These are phyloP conservation scores for Ophthalmotilapia sp. DNA, from an alignment of 2,113 vertebrate genomes.

Conservation along the genomic window DNA sequence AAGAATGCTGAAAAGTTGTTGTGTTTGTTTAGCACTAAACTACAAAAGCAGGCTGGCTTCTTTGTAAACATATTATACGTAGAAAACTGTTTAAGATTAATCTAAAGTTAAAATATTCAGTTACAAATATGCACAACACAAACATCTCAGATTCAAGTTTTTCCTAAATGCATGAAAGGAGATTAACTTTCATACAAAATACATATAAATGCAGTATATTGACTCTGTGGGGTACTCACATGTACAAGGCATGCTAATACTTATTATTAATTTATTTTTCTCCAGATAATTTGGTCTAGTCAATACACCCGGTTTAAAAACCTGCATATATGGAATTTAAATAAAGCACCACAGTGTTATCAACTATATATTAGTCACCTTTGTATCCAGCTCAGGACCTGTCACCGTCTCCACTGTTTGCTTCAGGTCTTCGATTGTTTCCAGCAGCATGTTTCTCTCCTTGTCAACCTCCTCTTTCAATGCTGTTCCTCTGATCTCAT, in stretches of 20 bases:
- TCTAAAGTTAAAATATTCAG: not conserved
- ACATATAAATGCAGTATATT: not conserved
- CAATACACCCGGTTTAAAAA: not conserved
- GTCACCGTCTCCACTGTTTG: slow-evolving; percentile 59
- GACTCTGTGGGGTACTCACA: not conserved
- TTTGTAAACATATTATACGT: not conserved
- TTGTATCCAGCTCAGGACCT: slow-evolving; percentile 32
- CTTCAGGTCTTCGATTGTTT: slow-evolving; percentile 71
- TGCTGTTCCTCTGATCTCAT: slow-evolving; percentile 46
- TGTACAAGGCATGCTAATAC: not conserved
- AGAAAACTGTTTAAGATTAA: not conserved
- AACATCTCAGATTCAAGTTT: not conserved
- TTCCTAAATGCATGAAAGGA: not conserved
- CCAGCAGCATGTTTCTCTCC: slow-evolving; percentile 71
- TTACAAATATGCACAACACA: not conserved
- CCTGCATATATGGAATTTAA: not conserved
- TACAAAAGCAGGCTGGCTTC: not conserved
- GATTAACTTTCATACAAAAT: not conserved
- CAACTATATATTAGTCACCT: slow-evolving; percentile 32
- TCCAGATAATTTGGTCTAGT: not conserved
- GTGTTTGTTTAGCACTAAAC: not conserved
- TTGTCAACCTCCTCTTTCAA: slow-evolving; percentile 66
- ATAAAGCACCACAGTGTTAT: not conserved
- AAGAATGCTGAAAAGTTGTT: slow-evolving; percentile 43
- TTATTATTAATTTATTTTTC: not conserved